Conservation (phyloP, 2,888 invertebrate species). For the Phorcus lineatus region DNA sequence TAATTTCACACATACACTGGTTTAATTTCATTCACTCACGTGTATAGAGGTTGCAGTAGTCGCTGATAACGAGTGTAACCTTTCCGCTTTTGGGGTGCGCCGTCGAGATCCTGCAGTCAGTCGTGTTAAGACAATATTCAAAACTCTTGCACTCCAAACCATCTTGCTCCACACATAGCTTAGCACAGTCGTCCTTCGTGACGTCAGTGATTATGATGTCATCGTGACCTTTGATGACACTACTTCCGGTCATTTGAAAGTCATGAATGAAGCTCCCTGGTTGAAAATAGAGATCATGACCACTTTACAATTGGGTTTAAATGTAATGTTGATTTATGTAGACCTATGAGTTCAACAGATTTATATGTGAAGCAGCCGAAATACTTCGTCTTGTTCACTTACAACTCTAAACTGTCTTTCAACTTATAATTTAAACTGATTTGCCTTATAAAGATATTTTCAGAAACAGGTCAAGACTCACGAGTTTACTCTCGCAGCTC, state of each 20-base stretch:
- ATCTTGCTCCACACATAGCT: constrained; percentile 47
- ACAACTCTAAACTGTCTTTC: no score
- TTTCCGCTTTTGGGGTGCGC: constrained; percentile 27
- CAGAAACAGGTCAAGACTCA: no score
- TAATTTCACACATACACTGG: no score
- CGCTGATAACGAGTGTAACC: constrained; percentile 1
- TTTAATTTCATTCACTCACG: constrained; percentile 34
- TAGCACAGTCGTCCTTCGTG: constrained; percentile 49
- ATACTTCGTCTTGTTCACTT: no score
- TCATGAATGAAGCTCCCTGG: constrained; percentile 51
- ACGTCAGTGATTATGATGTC: constrained; percentile 36
- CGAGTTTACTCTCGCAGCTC: no score
- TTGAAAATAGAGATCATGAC: background rate
- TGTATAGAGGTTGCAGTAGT: constrained; percentile 41
- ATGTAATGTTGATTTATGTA: background rate
- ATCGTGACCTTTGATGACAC: constrained; percentile 35
- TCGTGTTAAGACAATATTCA: constrained; percentile 47
- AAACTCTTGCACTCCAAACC: constrained; percentile 43
- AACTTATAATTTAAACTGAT: no score
- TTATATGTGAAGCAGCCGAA: no score
- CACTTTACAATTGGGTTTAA: background rate
- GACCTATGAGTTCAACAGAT: background rate
- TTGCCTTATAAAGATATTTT: no score
- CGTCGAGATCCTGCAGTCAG: constrained; percentile 41
- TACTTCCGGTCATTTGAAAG: constrained; percentile 36